phyloP scores from a whole-genome alignment of 2,797 vertebrate species.

The Bothrops alternatus region DNA sequence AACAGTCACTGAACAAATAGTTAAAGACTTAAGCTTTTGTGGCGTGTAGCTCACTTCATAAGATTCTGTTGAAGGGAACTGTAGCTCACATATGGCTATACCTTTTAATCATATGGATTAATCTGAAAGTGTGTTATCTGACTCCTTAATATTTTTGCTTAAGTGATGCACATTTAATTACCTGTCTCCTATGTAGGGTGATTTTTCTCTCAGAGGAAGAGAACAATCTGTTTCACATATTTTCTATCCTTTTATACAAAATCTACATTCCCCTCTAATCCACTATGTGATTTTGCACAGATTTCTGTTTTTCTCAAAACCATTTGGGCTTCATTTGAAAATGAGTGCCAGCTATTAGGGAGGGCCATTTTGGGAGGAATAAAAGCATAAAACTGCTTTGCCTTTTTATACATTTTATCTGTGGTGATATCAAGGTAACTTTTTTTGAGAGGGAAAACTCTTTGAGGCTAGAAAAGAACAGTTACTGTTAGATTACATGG shows the following conservation, averaged over 20 bases:
- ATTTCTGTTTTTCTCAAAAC: neutral
- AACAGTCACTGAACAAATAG: neutral
- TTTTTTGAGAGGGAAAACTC: slow-evolving; percentile 15
- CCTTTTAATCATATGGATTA: neutral
- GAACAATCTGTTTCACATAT: neutral
- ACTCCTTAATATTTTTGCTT: neutral
- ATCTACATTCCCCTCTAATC: neutral
- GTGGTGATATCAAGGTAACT: slow-evolving; percentile 35
- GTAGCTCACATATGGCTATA: neutral
- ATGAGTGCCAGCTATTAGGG: neutral
- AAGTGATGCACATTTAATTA: neutral
- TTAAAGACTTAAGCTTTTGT: neutral
- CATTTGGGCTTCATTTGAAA: neutral
- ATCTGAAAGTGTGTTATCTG: neutral
- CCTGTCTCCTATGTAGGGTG: neutral
- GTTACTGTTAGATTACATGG: neutral
- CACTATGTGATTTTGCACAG: neutral
- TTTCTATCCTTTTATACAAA: no score
- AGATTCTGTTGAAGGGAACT: neutral
- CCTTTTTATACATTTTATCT: neutral
- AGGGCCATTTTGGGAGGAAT: neutral
- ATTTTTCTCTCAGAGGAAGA: neutral
- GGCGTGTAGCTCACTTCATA: neutral
- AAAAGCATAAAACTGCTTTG: neutral
- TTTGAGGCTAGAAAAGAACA: slow-evolving; percentile 18